Evolutionary conservation across 2,113 vertebrate species (phyloP).

Genomic region (Tringa solitaria): DNA sequence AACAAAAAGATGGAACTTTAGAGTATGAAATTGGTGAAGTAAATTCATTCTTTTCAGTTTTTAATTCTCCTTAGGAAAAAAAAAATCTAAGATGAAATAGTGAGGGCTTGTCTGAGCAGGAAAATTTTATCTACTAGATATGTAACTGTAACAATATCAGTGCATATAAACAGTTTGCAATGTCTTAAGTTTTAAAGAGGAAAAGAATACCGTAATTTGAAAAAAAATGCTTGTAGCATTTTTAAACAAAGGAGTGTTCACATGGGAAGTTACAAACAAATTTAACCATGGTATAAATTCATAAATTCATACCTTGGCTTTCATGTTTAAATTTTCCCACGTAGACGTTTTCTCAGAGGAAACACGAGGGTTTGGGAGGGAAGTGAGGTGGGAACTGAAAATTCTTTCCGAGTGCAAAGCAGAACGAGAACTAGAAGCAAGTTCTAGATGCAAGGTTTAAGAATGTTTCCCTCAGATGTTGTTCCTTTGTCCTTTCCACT

Average conservation of each 20-base stretch:
- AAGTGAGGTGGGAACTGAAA: slow-evolving; percentile 8
- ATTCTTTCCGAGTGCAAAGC: not conserved
- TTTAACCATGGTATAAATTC: not conserved
- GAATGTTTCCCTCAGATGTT: not conserved
- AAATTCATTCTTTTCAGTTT: not conserved
- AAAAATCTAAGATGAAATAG: not conserved
- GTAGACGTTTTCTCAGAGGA: not conserved
- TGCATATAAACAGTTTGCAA: not conserved
- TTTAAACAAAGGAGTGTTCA: not conserved
- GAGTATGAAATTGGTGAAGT: not conserved
- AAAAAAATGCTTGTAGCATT: not conserved
- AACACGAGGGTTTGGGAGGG: not conserved
- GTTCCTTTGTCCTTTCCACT: not conserved
- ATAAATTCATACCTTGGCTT: not conserved
- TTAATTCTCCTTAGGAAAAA: not conserved
- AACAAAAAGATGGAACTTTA: not conserved
- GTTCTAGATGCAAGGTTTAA: not conserved
- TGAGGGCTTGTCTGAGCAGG: not conserved
- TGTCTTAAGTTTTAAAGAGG: not conserved
- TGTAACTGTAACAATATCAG: not conserved
- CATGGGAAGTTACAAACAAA: not conserved
- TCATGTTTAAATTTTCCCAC: slow-evolving; percentile 10
- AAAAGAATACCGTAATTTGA: not conserved
- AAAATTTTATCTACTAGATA: not conserved
- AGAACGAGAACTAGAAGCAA: not conserved